Evolutionary conservation across 2,888 invertebrate species (phyloP).

Genomic region (Erebia ligea): DNA sequence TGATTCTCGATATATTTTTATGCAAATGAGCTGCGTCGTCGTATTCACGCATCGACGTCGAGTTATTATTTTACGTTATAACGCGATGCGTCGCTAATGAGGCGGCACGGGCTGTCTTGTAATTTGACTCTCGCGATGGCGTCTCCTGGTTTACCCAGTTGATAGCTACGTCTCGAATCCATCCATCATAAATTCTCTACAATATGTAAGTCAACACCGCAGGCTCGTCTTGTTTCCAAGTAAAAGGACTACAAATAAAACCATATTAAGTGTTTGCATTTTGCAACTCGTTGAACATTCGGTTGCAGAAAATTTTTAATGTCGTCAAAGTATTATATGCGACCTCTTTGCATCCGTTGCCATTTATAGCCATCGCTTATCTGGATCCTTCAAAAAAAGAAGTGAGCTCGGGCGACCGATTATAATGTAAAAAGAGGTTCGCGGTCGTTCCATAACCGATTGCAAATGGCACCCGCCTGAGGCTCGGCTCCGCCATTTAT

Average conservation of each 20-base stretch:
- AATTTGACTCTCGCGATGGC: constrained; percentile 57
- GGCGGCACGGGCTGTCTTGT: constrained; percentile 65
- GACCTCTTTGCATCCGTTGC: constrained; percentile 57
- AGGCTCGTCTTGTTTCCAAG: constrained; percentile 32
- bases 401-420: constrained; percentile 72
- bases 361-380: constrained; percentile 45
- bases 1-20: constrained; percentile 25
- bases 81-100: constrained; percentile 63
- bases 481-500: constrained; percentile 73
- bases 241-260: constrained; percentile 31
- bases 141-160: constrained; percentile 42
- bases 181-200: constrained; percentile 48
- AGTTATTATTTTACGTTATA: constrained; percentile 35
- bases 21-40: constrained; percentile 27
- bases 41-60: constrained; percentile 20
- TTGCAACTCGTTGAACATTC: constrained; percentile 2
- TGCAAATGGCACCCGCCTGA: constrained; percentile 80
- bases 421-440: constrained; percentile 81
- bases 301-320: constrained; percentile 14
- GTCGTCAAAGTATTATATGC: constrained; percentile 35
- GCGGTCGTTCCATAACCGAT: constrained; percentile 81
- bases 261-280: constrained; percentile 2
- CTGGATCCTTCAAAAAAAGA: constrained; percentile 64
- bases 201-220: constrained; percentile 42
- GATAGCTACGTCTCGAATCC: constrained; percentile 42